Percentiles rank a stretch among this genome's conserved stretches.
Conservation (phyloP, 2,888 invertebrate genomes). For the Leucophenga montana region DNA sequence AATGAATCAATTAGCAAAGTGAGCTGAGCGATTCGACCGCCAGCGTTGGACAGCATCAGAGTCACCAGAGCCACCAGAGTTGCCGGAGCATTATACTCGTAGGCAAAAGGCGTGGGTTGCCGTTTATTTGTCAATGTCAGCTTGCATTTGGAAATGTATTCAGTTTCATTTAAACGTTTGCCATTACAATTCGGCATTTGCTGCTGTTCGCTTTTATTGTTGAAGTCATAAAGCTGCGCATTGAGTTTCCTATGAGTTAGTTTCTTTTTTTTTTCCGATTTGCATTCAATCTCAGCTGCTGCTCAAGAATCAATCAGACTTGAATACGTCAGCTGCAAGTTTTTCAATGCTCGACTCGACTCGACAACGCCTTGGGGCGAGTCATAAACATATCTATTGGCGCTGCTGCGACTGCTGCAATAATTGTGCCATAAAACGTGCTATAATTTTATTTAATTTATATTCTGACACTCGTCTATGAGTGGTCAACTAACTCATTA, state of each 20-base stretch:
- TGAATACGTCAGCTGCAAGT: constrained; percentile 3
- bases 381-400: too few relatives aligned
- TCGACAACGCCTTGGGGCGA: too few relatives aligned
- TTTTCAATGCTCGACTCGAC: constrained; percentile 2
- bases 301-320: constrained; percentile 11
- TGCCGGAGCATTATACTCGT: neutral
- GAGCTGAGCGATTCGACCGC: constrained; percentile 38
- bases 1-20: constrained; percentile 64
- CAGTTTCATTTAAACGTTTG: constrained; percentile 26
- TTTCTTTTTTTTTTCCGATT: too few relatives aligned
- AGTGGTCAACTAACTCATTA: too few relatives aligned
- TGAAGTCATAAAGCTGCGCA: too few relatives aligned
- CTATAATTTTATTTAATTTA: constrained; percentile 12
- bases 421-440: neutral
- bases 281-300: constrained; percentile 1
- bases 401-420: too few relatives aligned
- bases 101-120: constrained; percentile 65
- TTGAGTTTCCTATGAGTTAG: too few relatives aligned
- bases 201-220: neutral
- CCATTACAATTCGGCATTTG: neutral
- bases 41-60: neutral
- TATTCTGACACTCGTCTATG: neutral
- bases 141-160: constrained; percentile 41
- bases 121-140: constrained; percentile 65
- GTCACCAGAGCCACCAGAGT: neutral